Percentiles rank a stretch among this genome's conserved stretches.
phyloP scores from a whole-genome alignment of 2,888 invertebrate species.

The Drosophila buzzatii region DNA sequence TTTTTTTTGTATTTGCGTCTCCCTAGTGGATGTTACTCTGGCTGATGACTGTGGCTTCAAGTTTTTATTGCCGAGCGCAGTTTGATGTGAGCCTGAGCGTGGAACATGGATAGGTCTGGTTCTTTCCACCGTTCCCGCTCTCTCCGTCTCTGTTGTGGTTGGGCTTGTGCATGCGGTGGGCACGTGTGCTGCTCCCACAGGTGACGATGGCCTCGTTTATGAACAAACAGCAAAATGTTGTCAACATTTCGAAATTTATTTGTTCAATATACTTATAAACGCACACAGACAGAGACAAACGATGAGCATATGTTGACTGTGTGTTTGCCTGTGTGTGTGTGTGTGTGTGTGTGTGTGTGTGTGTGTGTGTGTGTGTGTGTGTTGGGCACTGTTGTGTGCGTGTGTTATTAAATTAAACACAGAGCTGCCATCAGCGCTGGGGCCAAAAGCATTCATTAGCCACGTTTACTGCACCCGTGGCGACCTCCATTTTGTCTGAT shows the following conservation, averaged over 20 bases:
- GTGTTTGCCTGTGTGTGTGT: constrained; percentile 26
- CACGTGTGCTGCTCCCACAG: constrained; percentile 72
- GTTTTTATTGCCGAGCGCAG: constrained; percentile 57
- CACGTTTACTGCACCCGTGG: constrained; percentile 81
- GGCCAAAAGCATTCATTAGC: constrained; percentile 82
- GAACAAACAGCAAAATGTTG: constrained; percentile 81
- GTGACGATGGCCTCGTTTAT: constrained; percentile 82
- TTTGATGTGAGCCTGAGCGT: constrained; percentile 51
- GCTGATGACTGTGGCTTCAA: constrained; percentile 49
- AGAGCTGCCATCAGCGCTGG: constrained; percentile 70
- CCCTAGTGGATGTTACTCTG: constrained; percentile 50
- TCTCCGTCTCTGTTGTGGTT: constrained; percentile 4
- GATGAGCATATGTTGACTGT: constrained; percentile 61
- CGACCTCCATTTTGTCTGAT: constrained; percentile 80
- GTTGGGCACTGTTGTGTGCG: constrained; percentile 38
- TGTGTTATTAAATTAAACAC: constrained; percentile 75
- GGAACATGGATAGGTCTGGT: background rate
- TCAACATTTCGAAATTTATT: constrained; percentile 81
- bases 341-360: constrained; percentile 33
- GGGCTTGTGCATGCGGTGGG: constrained; percentile 22
- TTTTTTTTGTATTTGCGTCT: constrained; percentile 52
- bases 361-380: constrained; percentile 42
- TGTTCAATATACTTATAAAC: constrained; percentile 74
- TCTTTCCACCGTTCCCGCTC: background rate
- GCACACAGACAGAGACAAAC: constrained; percentile 49